These are phyloP conservation scores for Erpobdella octoculata DNA, from an alignment of 2,888 invertebrate species.

Conservation along the genomic window DNA sequence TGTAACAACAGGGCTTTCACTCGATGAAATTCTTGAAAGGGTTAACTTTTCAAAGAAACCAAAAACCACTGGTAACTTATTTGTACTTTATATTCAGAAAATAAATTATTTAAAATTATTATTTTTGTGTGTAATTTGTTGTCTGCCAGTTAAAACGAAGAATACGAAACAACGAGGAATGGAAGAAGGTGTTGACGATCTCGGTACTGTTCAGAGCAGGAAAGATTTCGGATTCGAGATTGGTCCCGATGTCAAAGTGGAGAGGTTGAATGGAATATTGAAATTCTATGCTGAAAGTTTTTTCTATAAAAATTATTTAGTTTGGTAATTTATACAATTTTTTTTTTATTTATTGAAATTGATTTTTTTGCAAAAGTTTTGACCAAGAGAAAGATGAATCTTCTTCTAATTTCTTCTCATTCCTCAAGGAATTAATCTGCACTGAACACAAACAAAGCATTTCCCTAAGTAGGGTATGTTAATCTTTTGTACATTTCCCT, in stretches of 20 bases:
- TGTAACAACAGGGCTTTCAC: constrained; percentile 26
- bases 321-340: background rate
- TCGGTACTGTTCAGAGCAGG: background rate
- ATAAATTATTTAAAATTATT: background rate
- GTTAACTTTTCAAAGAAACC: constrained; percentile 30
- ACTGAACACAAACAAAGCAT: constrained; percentile 47
- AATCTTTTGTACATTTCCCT: too few relatives aligned
- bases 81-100: background rate
- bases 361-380: background rate
- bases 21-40: constrained; percentile 33
- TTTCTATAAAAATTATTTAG: too few relatives aligned
- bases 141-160: too few relatives aligned
- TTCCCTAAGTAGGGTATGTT: background rate
- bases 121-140: background rate
- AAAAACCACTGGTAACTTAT: background rate
- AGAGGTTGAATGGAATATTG: too few relatives aligned
- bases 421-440: constrained; percentile 76
- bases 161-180: background rate
- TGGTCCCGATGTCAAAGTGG: background rate
- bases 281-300: too few relatives aligned
- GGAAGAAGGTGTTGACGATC: constrained; percentile 19
- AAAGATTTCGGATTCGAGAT: background rate
- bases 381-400: background rate
- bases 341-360: background rate
- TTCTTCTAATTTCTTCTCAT: constrained; percentile 22